A percentile compares a stretch with the other conserved stretches of the same genome.
Conservation (phyloP, 2,113 vertebrate genomes). For the Pontoporia blainvillei region DNA sequence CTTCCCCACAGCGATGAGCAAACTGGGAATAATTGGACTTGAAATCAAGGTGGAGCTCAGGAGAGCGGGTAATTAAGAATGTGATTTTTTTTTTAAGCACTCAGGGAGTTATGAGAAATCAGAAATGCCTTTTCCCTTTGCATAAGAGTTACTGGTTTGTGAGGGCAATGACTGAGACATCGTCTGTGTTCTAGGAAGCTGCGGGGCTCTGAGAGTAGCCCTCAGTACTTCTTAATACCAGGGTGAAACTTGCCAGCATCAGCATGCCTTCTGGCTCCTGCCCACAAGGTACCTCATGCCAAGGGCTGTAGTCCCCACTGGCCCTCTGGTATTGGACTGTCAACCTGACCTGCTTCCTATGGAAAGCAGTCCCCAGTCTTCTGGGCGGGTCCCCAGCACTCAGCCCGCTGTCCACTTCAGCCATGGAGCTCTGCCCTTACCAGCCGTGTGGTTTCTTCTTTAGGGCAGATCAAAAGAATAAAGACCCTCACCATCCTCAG, state of each 20-base stretch:
- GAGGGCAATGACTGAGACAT: constrained; percentile 22
- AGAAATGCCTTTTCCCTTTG: constrained; percentile 72
- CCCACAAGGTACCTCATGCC: background rate
- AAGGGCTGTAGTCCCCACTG: background rate
- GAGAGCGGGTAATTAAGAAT: constrained; percentile 80
- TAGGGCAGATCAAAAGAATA: background rate
- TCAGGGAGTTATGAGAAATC: constrained; percentile 78
- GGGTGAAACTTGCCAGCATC: background rate
- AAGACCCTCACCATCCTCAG: background rate
- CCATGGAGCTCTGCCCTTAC: background rate
- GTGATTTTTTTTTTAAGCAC: constrained; percentile 77
- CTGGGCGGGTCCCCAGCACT: no score
- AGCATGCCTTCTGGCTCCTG: background rate
- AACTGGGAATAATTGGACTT: constrained; percentile 79
- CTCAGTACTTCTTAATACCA: background rate
- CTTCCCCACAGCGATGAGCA: constrained; percentile 68
- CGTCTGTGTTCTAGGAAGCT: background rate
- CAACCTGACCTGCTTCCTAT: background rate
- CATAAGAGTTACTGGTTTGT: constrained; percentile 66
- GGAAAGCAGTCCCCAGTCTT: background rate
- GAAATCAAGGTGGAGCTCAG: constrained; percentile 80
- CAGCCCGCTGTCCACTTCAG: background rate
- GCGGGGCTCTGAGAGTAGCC: background rate
- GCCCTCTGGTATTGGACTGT: background rate
- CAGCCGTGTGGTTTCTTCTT: background rate